Evolutionary conservation across 2,113 vertebrate genomes (phyloP).

Genomic region (Stegostoma tigrinum): DNA sequence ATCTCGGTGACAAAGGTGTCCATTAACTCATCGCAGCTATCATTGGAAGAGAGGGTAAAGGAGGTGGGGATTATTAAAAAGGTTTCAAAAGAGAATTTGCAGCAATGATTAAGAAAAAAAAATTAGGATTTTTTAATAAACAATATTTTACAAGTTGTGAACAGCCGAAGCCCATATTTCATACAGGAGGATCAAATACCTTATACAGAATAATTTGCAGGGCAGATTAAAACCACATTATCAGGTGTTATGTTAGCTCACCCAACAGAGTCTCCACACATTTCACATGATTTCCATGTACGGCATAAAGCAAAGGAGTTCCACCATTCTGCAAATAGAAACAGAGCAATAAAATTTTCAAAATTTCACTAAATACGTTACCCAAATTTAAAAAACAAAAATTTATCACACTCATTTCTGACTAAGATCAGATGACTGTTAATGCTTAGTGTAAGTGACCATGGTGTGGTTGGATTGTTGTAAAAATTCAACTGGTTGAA

Average conservation of each 20-base stretch:
- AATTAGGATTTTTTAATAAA: background rate
- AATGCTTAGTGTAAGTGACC: background rate
- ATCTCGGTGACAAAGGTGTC: too few species aligned
- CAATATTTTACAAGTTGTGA: background rate
- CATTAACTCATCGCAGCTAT: too few species aligned
- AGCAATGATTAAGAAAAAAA: background rate
- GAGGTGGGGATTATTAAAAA: too few species aligned
- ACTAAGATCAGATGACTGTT: background rate
- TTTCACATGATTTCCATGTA: slow-evolving; percentile 95
- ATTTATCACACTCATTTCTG: background rate
- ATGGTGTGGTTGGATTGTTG: background rate
- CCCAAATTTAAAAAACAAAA: background rate
- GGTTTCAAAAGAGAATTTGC: too few species aligned
- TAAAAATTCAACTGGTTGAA: background rate
- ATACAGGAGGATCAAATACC: background rate
- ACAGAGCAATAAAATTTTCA: slow-evolving; percentile 22
- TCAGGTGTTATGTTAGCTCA: slow-evolving; percentile 50
- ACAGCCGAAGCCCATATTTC: background rate
- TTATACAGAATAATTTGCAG: background rate
- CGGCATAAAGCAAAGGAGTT: slow-evolving; percentile 86
- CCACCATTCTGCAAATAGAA: slow-evolving; percentile 79
- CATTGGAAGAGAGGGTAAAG: too few species aligned
- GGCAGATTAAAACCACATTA: background rate
- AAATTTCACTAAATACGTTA: background rate
- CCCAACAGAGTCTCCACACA: slow-evolving; percentile 92